phyloP scores from a whole-genome alignment of 2,888 invertebrate species.

The Chymomyza fuscimana region DNA sequence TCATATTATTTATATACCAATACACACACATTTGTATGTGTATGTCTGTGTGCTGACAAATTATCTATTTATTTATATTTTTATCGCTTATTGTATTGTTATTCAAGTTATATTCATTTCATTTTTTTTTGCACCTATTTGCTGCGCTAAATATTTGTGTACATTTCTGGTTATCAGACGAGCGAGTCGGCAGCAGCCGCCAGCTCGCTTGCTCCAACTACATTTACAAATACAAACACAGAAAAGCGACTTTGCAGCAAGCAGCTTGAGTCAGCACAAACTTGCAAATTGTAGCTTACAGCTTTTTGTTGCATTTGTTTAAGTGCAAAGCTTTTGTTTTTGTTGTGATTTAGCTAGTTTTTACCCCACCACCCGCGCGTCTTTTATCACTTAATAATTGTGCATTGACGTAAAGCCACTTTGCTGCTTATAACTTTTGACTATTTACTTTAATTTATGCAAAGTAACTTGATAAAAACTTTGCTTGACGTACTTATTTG shows the following conservation, averaged over 20 bases:
- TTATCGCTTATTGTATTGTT: constrained; percentile 57
- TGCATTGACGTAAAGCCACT: constrained; percentile 1
- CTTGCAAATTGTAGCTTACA: constrained; percentile 15
- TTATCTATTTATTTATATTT: constrained; percentile 53
- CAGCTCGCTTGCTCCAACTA: constrained; percentile 26
- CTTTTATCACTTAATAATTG: not conserved
- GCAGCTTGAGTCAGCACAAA: constrained; percentile 23
- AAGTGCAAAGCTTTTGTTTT: constrained; percentile 16
- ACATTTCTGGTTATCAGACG: constrained; percentile 53
- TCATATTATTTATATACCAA: constrained; percentile 21
- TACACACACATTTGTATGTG: not conserved
- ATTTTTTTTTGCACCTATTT: constrained; percentile 49
- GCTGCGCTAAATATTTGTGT: constrained; percentile 50
- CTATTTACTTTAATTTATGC: not conserved
- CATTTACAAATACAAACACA: not conserved
- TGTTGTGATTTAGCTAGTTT: constrained; percentile 17
- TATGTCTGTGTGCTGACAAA: constrained; percentile 15
- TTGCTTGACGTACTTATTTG: not conserved
- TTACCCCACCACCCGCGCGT: constrained; percentile 16
- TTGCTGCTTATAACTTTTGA: not conserved
- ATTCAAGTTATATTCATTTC: constrained; percentile 28
- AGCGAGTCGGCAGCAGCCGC: constrained; percentile 15
- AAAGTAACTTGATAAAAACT: not conserved
- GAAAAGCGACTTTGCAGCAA: not conserved
- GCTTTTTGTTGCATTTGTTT: constrained; percentile 11